Base-by-base conservation (phyloP, 37 sponge, comb jelly and placozoan species). In the Tethya wilhelma region DNA sequence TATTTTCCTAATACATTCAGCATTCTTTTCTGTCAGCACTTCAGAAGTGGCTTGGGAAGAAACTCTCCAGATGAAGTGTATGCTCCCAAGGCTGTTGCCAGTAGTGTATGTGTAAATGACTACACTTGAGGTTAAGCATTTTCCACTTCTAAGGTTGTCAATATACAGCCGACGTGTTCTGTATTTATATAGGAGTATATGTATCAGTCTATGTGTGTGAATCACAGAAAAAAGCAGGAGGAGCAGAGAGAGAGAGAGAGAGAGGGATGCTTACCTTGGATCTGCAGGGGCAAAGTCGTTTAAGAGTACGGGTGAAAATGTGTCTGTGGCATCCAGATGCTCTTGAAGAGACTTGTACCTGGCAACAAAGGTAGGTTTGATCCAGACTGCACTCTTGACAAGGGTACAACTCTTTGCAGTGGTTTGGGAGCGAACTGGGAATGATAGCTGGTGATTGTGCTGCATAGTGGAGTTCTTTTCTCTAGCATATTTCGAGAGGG, bases 51-150 rank as follows among this genome's bases (percentile, higher is more conserved):
- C 31, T 20, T 44, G 29, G 28, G 37, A 57, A 30, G 68, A 33
- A 42, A 84, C 59, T 69, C 38, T 53, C 88, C 81, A 87, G 30
- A 87, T 28, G 59, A 80, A 81, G 32, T 79, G 73, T 22, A 55
- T 69, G 41, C 69, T 75, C 19, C 82, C 77, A 39, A 81, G 25
- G 32, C 38, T 79, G 64, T 60, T 73, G 73, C 88, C 88, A 81
- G 43, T 66, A 9, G 44, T 63, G 68, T 75, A 81, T 20, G 78
- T 67, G 44, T 5, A 72, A 31, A 81, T 7, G 28, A 81, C 69
- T 32, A 65, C 41, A 22, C 71, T 67, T 39, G 34, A 22, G 30
- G 9, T 67, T 26, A 67, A 20, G 39, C 67, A 67, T 39, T 11
- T 17, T 8, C 67, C 38, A 67, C 26, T 67, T 39, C 34, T 67